Base-by-base conservation (phyloP, 1,140 invertebrate genomes). In the Nephila pilipes region DNA sequence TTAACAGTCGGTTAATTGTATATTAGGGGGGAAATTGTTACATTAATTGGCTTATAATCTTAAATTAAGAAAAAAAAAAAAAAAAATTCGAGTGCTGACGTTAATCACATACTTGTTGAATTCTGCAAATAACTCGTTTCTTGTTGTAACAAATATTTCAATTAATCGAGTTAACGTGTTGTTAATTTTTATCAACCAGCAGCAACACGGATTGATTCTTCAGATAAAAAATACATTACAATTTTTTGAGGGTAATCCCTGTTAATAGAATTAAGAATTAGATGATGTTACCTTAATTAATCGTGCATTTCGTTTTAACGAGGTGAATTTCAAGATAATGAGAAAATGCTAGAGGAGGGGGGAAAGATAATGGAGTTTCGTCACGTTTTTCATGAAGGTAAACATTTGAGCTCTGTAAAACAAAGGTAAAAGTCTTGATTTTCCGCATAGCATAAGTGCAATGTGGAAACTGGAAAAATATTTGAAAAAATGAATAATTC, bases 211-310 rank as follows among this genome's bases (percentile, higher is more conserved):
- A 75, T 36, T 18, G 69, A 16, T 75, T 3, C 29, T 18, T 36
- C 18, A 18, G 5, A 75, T 0, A 36, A 75, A 75, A 75, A 36
- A 75, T 36, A 0, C 2, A 5, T 60, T 5, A 18, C 6, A 16
- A 12, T 83, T 83, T 83, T 54, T 55, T 46, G 22, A 83, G 25
- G 54, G n/a, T 55, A 55, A 20, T 25, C 20, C n/a, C n/a, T 83
- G 80, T 55, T 83, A 83, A 83, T 83, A 22, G 29, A 83, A 83
- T 81, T 55, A 46, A 46, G 80, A 81, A 81, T 83, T 25, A 25
- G 80, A 54, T 83, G 80, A 54, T 83, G 80, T 54, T 54, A n/a
- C 46, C 38, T 54, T 54, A 25, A 83, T 83, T 83, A 83, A 83
- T 83, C 25, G 80, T n/a, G 25, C 16, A 83, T 83, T 22, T 54